phyloP scores from a whole-genome alignment of 2,113 vertebrate species.

The Carassius gibelio region DNA sequence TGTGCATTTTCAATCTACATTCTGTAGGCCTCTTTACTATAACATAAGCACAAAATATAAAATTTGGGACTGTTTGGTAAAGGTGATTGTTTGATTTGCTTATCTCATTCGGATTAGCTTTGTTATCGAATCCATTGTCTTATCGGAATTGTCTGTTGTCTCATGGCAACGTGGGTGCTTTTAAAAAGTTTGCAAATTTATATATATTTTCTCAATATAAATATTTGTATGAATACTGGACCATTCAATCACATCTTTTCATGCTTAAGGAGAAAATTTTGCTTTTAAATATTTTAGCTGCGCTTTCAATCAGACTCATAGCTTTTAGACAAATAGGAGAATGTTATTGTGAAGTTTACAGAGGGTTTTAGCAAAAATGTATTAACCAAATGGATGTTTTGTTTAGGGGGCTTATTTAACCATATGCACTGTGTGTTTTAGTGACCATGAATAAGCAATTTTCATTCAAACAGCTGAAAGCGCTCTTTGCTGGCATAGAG shows the following conservation, averaged over 20 bases:
- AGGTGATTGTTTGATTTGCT: slow-evolving; percentile 36
- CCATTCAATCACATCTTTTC: slow-evolving; percentile 6
- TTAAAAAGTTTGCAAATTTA: slow-evolving; percentile 28
- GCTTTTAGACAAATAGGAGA: slow-evolving; percentile 13
- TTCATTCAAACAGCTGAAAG: slow-evolving; percentile 22
- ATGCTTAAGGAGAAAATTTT: slow-evolving; percentile 37
- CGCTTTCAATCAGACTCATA: slow-evolving; percentile 7
- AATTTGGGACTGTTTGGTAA: slow-evolving; percentile 2
- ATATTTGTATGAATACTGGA: slow-evolving; percentile 30
- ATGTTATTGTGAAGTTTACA: slow-evolving; percentile 35
- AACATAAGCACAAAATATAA: slow-evolving; percentile 47
- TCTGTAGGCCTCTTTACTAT: not conserved
- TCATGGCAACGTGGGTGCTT: slow-evolving; percentile 51
- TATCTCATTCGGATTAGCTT: slow-evolving; percentile 1
- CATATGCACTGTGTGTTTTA: slow-evolving; percentile 41
- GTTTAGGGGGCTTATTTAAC: not conserved
- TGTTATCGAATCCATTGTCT: slow-evolving; percentile 40
- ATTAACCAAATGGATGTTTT: slow-evolving; percentile 33
- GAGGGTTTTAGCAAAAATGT: slow-evolving; percentile 16
- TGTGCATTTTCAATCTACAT: slow-evolving; percentile 28
- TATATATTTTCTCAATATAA: slow-evolving; percentile 47
- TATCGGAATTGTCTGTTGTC: slow-evolving; percentile 42
- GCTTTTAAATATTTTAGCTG: slow-evolving; percentile 12
- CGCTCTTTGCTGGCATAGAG: slow-evolving; percentile 34
- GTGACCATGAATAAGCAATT: slow-evolving; percentile 18